These are phyloP conservation scores for Drosophila pseudotalamancana DNA, from an alignment of 2,888 invertebrate species.

Conservation along the genomic window DNA sequence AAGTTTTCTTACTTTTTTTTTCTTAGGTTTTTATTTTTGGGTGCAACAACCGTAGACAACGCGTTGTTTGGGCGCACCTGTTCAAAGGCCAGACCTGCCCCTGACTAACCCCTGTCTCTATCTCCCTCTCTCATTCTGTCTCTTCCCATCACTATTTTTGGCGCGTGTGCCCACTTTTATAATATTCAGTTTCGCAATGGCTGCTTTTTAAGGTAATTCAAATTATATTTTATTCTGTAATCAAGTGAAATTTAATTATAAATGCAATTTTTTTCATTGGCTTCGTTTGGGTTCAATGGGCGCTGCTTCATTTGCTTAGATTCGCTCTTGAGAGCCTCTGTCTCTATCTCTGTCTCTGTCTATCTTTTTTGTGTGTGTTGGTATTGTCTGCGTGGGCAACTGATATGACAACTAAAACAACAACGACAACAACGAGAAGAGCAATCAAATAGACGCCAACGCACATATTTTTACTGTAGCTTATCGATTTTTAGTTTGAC, in stretches of 20 bases:
- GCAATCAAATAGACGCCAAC: slow-evolving; percentile 44
- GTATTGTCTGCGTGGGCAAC: slow-evolving; percentile 44
- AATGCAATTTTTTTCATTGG: slow-evolving; percentile 27
- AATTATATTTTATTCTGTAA: slow-evolving; percentile 17
- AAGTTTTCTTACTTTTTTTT: too few relatives aligned
- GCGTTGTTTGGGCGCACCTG: slow-evolving; percentile 42
- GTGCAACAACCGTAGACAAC: slow-evolving; percentile 51
- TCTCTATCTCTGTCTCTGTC: slow-evolving; percentile 1
- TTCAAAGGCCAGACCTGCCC: slow-evolving; percentile 26
- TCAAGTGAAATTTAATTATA: slow-evolving; percentile 49
- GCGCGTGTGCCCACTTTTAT: slow-evolving; percentile 13
- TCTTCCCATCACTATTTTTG: slow-evolving; percentile 15
- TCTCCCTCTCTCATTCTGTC: background rate
- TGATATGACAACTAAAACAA: slow-evolving; percentile 33
- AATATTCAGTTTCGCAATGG: slow-evolving; percentile 1
- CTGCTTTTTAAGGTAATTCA: slow-evolving; percentile 23
- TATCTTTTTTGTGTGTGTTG: too few relatives aligned
- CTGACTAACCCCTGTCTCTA: background rate
- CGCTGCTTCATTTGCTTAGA: slow-evolving; percentile 15
- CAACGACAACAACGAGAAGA: slow-evolving; percentile 21
- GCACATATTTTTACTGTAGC: slow-evolving; percentile 49
- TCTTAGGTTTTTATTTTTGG: slow-evolving; percentile 27
- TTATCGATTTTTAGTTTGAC: slow-evolving; percentile 64
- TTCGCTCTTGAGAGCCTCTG: slow-evolving; percentile 4
- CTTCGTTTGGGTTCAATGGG: slow-evolving; percentile 28